Evolutionary conservation across 2,888 invertebrate genomes (phyloP).

Genomic region (Callosobruchus maculatus): DNA sequence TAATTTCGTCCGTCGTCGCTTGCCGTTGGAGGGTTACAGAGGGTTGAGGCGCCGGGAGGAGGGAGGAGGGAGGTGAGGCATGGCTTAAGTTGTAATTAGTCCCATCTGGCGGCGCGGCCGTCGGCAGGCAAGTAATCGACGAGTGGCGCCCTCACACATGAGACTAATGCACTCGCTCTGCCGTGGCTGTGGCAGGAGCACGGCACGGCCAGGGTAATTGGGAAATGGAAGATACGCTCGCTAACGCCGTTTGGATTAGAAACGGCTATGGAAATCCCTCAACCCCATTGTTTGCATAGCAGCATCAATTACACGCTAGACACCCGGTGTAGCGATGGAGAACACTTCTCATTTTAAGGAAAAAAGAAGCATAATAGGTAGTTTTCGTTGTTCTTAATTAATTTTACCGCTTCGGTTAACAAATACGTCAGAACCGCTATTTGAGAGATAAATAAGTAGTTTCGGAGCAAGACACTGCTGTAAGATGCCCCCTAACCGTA

Average conservation of each 20-base stretch:
- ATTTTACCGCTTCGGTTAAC: no score
- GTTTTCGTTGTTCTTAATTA: no score
- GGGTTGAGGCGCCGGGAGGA: neutral
- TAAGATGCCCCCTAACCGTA: no score
- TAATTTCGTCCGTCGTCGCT: neutral
- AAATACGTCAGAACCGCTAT: no score
- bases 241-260: neutral
- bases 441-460: no score
- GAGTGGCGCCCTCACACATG: conserved; percentile 50
- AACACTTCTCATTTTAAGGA: neutral
- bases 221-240: neutral
- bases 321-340: neutral
- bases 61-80: neutral
- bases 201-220: neutral
- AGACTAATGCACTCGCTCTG: conserved; percentile 31
- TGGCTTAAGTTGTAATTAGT: conserved; percentile 51
- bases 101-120: conserved; percentile 49
- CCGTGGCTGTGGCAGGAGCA: neutral
- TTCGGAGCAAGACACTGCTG: no score
- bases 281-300: neutral
- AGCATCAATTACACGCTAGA: neutral
- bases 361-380: no score
- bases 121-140: conserved; percentile 49
- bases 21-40: neutral
- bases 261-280: neutral